Conservation (phyloP, 2,797 vertebrate species). For the Helicolenus hilgendorfi region DNA sequence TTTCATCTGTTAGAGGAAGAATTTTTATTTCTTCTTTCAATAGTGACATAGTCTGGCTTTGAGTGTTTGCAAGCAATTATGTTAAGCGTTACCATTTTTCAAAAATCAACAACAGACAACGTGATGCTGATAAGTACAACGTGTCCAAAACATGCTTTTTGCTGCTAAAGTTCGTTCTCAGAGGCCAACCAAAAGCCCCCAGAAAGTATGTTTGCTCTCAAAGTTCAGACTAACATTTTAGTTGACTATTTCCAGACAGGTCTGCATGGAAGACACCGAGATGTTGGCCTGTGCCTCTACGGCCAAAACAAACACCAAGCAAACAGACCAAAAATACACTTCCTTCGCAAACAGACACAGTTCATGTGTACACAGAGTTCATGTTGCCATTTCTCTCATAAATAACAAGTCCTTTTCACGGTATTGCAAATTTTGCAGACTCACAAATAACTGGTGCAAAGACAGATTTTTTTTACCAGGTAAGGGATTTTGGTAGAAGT, state of each 20-base stretch:
- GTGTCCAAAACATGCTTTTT: not conserved
- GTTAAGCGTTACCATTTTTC: not conserved
- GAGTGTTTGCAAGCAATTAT: too few species aligned
- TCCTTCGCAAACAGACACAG: constrained; percentile 4
- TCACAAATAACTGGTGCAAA: not conserved
- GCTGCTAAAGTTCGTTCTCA: not conserved
- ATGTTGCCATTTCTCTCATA: not conserved
- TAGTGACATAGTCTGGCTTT: not conserved
- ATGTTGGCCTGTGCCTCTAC: constrained; percentile 10
- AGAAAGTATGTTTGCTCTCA: constrained; percentile 70
- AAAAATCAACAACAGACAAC: not conserved
- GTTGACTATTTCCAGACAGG: constrained; percentile 58
- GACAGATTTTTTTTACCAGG: not conserved
- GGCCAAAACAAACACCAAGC: constrained; percentile 47
- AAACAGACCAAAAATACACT: constrained; percentile 41
- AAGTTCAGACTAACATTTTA: constrained; percentile 75
- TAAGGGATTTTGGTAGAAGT: not conserved
- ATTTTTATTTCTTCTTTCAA: not conserved
- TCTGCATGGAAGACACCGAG: constrained; percentile 16
- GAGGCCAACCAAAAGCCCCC: not conserved
- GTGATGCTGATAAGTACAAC: not conserved
- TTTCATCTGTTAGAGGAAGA: not conserved
- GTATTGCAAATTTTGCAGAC: not conserved
- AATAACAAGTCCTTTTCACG: not conserved
- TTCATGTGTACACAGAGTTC: not conserved